phyloP scores from a whole-genome alignment of 2,797 vertebrate species.

The Gallinago solitaria region DNA sequence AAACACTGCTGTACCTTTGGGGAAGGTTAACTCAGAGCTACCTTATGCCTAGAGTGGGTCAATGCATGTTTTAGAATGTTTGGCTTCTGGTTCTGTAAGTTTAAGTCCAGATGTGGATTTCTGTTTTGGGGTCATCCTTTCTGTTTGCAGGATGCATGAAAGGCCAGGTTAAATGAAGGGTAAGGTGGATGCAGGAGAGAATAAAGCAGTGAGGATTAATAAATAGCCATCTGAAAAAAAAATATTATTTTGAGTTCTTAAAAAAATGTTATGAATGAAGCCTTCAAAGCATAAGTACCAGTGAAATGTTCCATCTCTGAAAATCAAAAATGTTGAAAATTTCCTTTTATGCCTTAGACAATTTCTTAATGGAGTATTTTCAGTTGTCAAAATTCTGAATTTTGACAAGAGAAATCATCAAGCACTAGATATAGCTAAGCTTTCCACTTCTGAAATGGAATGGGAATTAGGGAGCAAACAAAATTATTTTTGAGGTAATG shows the following conservation, averaged over 20 bases:
- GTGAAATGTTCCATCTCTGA: neutral
- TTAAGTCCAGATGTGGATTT: neutral
- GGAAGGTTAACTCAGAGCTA: neutral
- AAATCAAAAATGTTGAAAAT: neutral
- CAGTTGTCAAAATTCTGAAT: neutral
- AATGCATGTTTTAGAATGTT: neutral
- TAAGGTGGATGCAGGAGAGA: neutral
- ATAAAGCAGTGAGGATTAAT: neutral
- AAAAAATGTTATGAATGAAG: neutral
- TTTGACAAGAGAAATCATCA: neutral
- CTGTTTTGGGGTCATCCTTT: neutral
- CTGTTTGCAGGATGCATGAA: neutral
- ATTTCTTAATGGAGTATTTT: neutral
- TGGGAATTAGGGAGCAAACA: neutral
- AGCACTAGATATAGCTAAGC: neutral
- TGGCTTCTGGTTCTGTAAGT: neutral
- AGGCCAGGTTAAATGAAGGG: neutral
- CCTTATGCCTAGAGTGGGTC: neutral
- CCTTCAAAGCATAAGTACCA: neutral
- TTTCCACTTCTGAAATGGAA: neutral
- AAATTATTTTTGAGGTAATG: neutral
- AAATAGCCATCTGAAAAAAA: neutral
- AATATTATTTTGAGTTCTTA: neutral
- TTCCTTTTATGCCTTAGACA: neutral
- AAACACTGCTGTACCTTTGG: accelerated